Conservation (phyloP, 2,888 invertebrate species). For the Agonopterix alstromeriana region DNA sequence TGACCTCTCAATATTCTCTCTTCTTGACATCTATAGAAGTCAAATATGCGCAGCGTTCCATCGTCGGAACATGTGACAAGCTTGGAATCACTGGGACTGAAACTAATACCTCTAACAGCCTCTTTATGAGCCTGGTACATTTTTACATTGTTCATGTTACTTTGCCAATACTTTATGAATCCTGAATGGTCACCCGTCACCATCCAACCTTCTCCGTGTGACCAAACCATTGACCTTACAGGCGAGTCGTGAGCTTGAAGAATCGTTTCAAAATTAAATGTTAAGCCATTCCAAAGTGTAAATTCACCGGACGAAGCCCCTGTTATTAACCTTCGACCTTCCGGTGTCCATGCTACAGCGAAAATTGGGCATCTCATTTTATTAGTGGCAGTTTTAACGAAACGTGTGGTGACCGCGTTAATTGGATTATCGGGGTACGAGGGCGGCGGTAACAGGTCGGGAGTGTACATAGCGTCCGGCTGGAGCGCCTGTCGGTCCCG, state of each 20-base stretch:
- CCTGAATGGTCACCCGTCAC: conserved; percentile 99
- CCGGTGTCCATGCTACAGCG: conserved; percentile 99
- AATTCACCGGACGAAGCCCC: conserved; percentile 99
- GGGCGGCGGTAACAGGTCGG: conserved; percentile 95
- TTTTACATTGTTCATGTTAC: conserved; percentile 99
- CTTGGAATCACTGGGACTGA: conserved; percentile 99
- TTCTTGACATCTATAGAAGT: conserved; percentile 97
- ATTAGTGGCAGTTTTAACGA: conserved; percentile 99
- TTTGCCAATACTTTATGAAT: conserved; percentile 99
- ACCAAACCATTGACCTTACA: conserved; percentile 99
- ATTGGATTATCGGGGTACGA: conserved; percentile 96
- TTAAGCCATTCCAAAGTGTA: conserved; percentile 99
- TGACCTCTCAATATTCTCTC: conserved; percentile 96
- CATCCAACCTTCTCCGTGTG: conserved; percentile 99
- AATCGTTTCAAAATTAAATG: conserved; percentile 99
- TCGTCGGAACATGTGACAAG: conserved; percentile 99
- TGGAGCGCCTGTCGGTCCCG: conserved; percentile 93
- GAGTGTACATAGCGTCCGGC: conserved; percentile 96
- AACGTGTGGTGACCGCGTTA: conserved; percentile 95
- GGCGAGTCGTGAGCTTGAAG: conserved; percentile 99
- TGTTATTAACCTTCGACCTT: conserved; percentile 97
- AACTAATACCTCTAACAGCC: conserved; percentile 99
- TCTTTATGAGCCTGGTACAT: conserved; percentile 99
- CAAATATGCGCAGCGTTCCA: conserved; percentile 98
- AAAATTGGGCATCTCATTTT: conserved; percentile 99